Base-by-base conservation (phyloP, 1,140 invertebrate species). In the Conus betulinus region DNA sequence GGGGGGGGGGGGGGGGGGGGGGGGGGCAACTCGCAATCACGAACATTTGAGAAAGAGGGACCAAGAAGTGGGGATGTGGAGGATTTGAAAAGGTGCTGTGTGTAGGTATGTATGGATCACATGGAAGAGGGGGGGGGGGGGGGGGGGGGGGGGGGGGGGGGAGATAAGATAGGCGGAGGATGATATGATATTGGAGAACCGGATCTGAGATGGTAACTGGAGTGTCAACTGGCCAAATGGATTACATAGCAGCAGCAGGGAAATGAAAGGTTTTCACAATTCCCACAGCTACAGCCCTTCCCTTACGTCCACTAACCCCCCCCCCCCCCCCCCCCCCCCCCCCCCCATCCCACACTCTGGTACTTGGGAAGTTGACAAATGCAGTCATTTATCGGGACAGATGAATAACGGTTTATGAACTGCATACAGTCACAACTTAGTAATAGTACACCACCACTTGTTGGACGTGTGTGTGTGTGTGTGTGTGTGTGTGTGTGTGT, bases 251-350 rank as follows among this genome's bases (percentile, higher is more conserved):
- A 10, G 55, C 51, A 83, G 27, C 39, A 39, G 25, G 81, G 81
- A 23, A 83, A 55, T 83, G 81, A 83, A 63, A 63, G 60, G 60
- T 63, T 63, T 63, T 63, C 60, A 63, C 60, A 63, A 63, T 20
- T 63, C 60, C 60, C 60, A 63, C 17, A 63, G 17, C 60, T 63
- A 63, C 4, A 63, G 60, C 17, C 60, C 17, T 20, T 63, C 60
- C 17, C 60, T 39, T 39, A 39, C 39, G 3, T 39, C 39, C 39
- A 39, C 39, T 39, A 39, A 0, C 39, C 0, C 39, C 39, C 39
- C 39, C 39, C 39, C 39, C 39, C 39, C 39, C 3, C 39, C 39
- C 0, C 39, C 39, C 39, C 39, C 39, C 39, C 39, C 39, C 39
- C 39, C 3, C 39, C 39, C 39, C 39, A 39, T 39, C 39, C 39